Conservation (phyloP, 2,113 vertebrate genomes). For the Channa maculata region DNA sequence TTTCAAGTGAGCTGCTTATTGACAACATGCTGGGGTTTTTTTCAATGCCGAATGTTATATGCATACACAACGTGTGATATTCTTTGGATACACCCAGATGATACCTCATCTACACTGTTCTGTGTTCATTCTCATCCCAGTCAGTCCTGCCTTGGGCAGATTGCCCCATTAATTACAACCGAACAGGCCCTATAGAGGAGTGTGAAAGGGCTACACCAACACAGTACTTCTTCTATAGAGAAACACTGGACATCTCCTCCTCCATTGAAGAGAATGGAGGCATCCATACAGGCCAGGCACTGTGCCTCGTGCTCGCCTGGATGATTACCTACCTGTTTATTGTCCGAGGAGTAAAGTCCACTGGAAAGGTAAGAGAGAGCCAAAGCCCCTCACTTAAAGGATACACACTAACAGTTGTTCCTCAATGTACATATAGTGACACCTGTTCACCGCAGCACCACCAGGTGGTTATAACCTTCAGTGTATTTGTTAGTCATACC, state of each 20-base stretch:
- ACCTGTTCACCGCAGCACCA: neutral
- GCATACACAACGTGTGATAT: neutral
- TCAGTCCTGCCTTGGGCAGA: conserved; percentile 90
- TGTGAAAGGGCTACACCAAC: conserved; percentile 89
- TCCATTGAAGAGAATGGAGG: conserved; percentile 87
- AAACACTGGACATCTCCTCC: conserved; percentile 90
- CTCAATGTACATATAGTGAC: neutral
- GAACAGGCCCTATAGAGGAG: conserved; percentile 85
- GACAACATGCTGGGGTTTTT: neutral
- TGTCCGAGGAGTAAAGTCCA: conserved; percentile 88
- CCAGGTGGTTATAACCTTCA: too few species aligned
- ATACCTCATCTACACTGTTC: neutral
- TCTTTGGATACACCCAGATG: neutral
- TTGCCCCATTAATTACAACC: conserved; percentile 89
- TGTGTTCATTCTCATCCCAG: conserved; percentile 76
- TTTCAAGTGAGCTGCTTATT: conserved; percentile 88
- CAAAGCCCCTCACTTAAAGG: too few species aligned
- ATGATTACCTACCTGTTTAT: conserved; percentile 90
- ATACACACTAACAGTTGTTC: neutral
- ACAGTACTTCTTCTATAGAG: conserved; percentile 94
- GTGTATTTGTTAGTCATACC: too few species aligned
- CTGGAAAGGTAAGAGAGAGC: conserved; percentile 86
- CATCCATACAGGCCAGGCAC: conserved; percentile 86
- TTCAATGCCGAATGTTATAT: neutral
- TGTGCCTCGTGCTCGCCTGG: conserved; percentile 92